Evolutionary conservation across 23 tunicate genomes (phyloP).

Genomic region (Styela clava): DNA sequence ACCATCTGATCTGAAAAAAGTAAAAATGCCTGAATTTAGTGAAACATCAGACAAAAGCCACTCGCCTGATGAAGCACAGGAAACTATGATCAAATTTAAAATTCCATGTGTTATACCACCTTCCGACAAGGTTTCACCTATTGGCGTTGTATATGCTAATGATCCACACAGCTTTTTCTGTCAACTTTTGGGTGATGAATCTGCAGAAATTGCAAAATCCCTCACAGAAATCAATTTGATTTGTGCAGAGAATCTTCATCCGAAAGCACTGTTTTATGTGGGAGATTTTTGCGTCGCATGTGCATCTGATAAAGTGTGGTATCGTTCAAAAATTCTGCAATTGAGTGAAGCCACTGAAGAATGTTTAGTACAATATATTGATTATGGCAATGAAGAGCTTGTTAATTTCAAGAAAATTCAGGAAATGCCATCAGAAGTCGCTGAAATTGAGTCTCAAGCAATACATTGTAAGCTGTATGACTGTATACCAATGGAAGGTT

Average conservation of each 20-base stretch:
- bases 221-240: not conserved
- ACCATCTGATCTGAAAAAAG: not conserved
- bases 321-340: not conserved
- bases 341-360: not conserved
- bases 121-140: not conserved
- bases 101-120: not conserved
- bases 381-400: conserved; percentile 15
- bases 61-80: too few species aligned
- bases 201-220: not conserved
- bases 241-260: not conserved
- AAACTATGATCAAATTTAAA: too few species aligned
- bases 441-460: conserved; percentile 7
- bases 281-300: conserved; percentile 11
- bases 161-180: conserved; percentile 11
- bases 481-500: not conserved
- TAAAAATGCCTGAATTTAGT: not conserved
- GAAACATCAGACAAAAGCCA: not conserved
- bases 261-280: not conserved
- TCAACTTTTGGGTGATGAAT: conserved; percentile 1
- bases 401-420: not conserved
- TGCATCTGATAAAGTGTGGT: not conserved
- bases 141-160: not conserved
- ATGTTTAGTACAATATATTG: not conserved
- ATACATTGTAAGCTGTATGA: not conserved
- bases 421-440: not conserved